phyloP scores from a whole-genome alignment of 2,797 vertebrate genomes.

The Danio kyathit region DNA sequence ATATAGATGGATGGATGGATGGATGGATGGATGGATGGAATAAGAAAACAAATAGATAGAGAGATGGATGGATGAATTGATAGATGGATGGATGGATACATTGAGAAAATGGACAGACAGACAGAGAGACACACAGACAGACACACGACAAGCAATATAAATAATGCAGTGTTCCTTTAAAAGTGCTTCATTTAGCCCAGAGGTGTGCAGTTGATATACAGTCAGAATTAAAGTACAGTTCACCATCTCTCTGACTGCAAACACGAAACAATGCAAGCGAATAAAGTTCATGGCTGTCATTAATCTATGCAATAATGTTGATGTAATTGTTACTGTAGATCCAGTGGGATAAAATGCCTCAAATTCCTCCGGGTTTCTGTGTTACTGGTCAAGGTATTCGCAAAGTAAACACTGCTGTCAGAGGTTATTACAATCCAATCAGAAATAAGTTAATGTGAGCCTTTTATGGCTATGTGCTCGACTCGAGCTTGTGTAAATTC shows the following conservation, averaged over 20 bases:
- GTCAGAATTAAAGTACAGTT: not conserved
- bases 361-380: conserved; percentile 26
- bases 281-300: conserved; percentile 35
- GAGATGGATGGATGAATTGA: too few species aligned
- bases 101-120: too few species aligned
- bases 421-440: conserved; percentile 44
- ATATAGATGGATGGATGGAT: too few species aligned
- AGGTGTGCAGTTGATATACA: not conserved
- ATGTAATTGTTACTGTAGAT: conserved; percentile 50
- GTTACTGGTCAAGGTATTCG: conserved; percentile 35
- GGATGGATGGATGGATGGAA: too few species aligned
- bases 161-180: too few species aligned
- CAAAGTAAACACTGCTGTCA: conserved; percentile 26
- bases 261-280: not conserved
- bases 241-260: not conserved
- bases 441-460: conserved; percentile 42
- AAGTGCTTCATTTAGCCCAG: conserved; percentile 2
- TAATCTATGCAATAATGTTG: conserved; percentile 22
- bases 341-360: conserved; percentile 31
- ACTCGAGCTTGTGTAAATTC: conserved; percentile 34
- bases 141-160: too few species aligned
- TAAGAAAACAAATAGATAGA: too few species aligned
- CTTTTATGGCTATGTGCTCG: conserved; percentile 61
- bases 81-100: too few species aligned
- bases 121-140: too few species aligned